Conservation (phyloP, 2,888 invertebrate species). For the Parthenolecanium corni region DNA sequence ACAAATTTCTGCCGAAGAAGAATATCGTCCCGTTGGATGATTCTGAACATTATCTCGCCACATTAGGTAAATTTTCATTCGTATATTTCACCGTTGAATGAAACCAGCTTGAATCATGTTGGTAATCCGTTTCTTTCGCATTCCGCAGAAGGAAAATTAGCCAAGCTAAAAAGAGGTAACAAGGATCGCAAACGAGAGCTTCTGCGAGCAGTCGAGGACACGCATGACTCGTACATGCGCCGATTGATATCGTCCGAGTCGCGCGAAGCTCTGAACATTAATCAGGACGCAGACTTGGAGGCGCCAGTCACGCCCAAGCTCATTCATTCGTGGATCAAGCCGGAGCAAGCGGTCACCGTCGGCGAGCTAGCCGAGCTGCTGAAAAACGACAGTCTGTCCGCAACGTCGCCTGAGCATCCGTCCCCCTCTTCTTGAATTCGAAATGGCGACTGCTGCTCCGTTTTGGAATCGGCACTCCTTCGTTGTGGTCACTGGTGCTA, state of each 20-base stretch:
- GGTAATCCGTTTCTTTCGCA: too few species aligned
- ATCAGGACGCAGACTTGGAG: conserved; percentile 30
- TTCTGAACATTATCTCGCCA: conserved; percentile 53
- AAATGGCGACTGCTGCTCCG: conserved; percentile 9
- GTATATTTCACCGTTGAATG: not conserved
- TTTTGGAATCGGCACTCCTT: conserved; percentile 39
- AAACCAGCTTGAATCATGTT: conserved; percentile 5
- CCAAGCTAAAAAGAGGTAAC: conserved; percentile 22
- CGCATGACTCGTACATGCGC: conserved; percentile 17
- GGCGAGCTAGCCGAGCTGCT: conserved; percentile 43
- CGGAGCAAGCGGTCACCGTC: conserved; percentile 40
- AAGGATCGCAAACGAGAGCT: conserved; percentile 21
- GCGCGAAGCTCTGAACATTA: conserved; percentile 5
- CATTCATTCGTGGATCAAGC: conserved; percentile 34
- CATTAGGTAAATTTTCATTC: conserved; percentile 48
- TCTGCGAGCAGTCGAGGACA: conserved; percentile 1
- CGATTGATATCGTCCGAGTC: too few species aligned
- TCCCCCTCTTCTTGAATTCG: too few species aligned
- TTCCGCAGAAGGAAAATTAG: conserved; percentile 23
- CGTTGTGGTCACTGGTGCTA: conserved; percentile 68
- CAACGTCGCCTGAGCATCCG: too few species aligned
- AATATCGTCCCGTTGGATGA: conserved; percentile 42
- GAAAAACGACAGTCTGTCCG: conserved; percentile 41
- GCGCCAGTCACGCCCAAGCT: conserved; percentile 31
- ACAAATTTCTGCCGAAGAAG: conserved; percentile 41